Base-by-base conservation (phyloP, 1,140 invertebrate species). In the Luehdorfia chinensis region DNA sequence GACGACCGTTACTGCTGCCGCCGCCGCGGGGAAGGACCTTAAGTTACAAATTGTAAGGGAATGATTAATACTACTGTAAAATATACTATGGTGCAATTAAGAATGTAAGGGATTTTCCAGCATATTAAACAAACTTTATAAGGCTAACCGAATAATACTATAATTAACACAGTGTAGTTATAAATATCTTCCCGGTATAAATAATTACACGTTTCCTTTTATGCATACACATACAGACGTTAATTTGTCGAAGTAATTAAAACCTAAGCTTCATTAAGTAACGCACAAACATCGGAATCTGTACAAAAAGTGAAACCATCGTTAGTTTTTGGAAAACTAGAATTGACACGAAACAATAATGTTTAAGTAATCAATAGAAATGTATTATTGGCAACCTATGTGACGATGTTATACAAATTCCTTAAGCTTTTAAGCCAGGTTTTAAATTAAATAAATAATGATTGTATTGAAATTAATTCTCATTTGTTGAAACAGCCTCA, bases 21-120 rank as follows among this genome's bases (percentile, higher is more conserved):
- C 75, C 45, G 87, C 90, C 39, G 90, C 89, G 57, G 87, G 89
- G 37, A 92, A 93, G 85, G 92, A 93, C 75, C 87, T 93, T 89
- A 93, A 90, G 88, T 91, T 89, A 89, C 93, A 91, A 91, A 92
- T 92, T 67, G 87, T 88, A 75, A 84, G 78, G 25, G 13, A 9
- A 18, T 21, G 15, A 8, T n/a, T 39, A 11, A 13, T 14, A 39
- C 12, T 9, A 15, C 4, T 6, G 16, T 14, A 14, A 14, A 12
- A 32, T 32, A 30, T 13, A 13, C 19, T n/a, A 14, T 34, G 25
- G n/a, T 16, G n/a, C 5, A 4, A 11, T 27, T 16, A 3, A 6
- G n/a, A 43, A 28, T 16, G 8, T 43, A 16, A 15, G 13, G 39
- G 25, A 43, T 30, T 30, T 43, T 43, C 25, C 25, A 2, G 6